A percentile compares a stretch with the other conserved stretches of the same genome.
Evolutionary conservation across 1,140 invertebrate species (phyloP).

Genomic region (Pseudobourletiella spinata): DNA sequence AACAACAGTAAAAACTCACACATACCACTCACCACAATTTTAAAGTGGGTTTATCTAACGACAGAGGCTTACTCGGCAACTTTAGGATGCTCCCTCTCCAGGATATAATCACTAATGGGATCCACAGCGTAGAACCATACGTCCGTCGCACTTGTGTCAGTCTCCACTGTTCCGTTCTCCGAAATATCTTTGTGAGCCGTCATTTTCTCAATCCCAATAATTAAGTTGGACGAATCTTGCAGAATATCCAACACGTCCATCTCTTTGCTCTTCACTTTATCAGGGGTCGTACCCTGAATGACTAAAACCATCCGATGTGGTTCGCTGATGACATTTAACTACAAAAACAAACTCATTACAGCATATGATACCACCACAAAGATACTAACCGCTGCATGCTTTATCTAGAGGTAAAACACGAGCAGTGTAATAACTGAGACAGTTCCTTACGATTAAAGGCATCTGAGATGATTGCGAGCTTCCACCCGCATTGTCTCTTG

Average conservation of each 20-base stretch:
- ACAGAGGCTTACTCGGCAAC: slow-evolving; percentile 53
- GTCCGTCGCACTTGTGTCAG: slow-evolving; percentile 64
- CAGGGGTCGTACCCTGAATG: slow-evolving; percentile 62
- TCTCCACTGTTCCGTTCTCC: slow-evolving; percentile 62
- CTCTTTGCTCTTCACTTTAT: slow-evolving; percentile 55
- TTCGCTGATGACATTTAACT: slow-evolving; percentile 57
- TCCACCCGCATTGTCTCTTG: slow-evolving; percentile 61
- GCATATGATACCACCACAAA: too few relatives aligned
- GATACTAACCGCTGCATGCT: slow-evolving; percentile 4
- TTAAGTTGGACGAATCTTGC: slow-evolving; percentile 60
- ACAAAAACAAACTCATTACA: slow-evolving; percentile 16
- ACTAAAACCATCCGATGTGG: slow-evolving; percentile 66
- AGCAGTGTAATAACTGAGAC: neutral
- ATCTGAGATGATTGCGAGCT: slow-evolving; percentile 47
- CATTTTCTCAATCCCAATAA: slow-evolving; percentile 69
- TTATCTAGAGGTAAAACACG: neutral
- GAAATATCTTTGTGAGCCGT: slow-evolving; percentile 56
- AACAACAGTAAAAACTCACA: neutral
- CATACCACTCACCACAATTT: neutral
- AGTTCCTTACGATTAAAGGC: slow-evolving; percentile 52
- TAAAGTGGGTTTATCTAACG: neutral
- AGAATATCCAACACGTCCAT: slow-evolving; percentile 56
- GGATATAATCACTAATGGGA: slow-evolving; percentile 62
- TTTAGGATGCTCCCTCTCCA: slow-evolving; percentile 57
- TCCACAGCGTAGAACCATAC: slow-evolving; percentile 79